Percentiles rank a stretch among this genome's conserved stretches.
These are phyloP conservation scores for Agapornis roseicollis DNA, from an alignment of 2,113 vertebrate species.

Conservation along the genomic window DNA sequence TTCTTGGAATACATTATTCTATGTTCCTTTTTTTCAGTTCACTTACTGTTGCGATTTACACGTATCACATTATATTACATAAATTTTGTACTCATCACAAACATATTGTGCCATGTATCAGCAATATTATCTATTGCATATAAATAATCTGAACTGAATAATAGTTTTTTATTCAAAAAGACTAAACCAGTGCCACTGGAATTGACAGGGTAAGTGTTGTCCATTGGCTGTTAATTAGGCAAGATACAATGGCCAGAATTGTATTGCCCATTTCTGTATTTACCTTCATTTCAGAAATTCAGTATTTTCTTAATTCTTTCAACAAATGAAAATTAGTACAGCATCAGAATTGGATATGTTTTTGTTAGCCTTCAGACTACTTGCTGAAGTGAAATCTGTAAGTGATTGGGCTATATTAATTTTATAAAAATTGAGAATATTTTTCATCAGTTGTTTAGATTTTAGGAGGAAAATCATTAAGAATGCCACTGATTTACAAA, in stretches of 20 bases:
- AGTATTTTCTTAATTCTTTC: neutral
- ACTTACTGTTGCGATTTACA: neutral
- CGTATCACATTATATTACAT: neutral
- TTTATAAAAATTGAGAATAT: neutral
- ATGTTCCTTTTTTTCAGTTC: neutral
- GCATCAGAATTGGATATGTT: neutral
- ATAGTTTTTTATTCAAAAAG: neutral
- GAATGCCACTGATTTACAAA: neutral
- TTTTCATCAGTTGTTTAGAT: neutral
- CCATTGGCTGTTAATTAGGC: neutral
- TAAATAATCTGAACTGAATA: neutral
- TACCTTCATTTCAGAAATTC: neutral
- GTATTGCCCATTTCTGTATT: neutral
- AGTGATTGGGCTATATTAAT: neutral
- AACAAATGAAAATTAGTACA: neutral
- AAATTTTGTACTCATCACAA: neutral
- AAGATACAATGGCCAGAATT: neutral
- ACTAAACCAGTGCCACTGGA: rapidly evolving
- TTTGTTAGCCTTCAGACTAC: neutral
- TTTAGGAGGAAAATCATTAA: neutral
- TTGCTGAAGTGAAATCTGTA: neutral
- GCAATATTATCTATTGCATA: neutral
- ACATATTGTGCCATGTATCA: neutral
- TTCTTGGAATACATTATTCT: neutral
- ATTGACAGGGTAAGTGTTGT: neutral